Conservation (phyloP, 2,888 invertebrate species). For the Archips xylosteana region DNA sequence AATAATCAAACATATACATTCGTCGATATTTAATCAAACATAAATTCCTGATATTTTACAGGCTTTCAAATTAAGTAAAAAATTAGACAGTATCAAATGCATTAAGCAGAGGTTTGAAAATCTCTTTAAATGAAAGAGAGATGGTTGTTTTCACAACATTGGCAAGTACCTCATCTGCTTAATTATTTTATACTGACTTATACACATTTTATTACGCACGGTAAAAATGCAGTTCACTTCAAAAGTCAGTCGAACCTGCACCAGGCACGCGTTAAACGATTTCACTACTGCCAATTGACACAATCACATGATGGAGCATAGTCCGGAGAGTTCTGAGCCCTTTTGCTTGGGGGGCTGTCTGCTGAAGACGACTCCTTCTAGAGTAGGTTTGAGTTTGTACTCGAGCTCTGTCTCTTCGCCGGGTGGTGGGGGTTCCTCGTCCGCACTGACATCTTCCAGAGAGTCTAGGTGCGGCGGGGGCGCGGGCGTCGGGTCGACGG, state of each 20-base stretch:
- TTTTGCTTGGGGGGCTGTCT: slow-evolving; percentile 89
- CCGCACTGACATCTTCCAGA: slow-evolving; percentile 68
- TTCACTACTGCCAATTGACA: neutral
- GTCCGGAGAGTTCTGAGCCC: slow-evolving; percentile 93
- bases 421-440: slow-evolving; percentile 85
- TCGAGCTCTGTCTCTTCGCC: slow-evolving; percentile 84
- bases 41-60: neutral
- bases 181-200: neutral
- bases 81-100: neutral
- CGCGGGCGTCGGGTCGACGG: slow-evolving; percentile 61
- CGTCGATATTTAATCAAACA: neutral
- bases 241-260: neutral
- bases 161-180: neutral
- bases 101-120: neutral
- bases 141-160: neutral
- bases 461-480: slow-evolving; percentile 60
- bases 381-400: slow-evolving; percentile 87
- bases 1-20: slow-evolving; percentile 14
- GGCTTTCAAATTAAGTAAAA: neutral
- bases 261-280: neutral
- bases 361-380: slow-evolving; percentile 88
- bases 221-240: neutral
- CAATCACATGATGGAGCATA: slow-evolving; percentile 93
- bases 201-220: neutral
- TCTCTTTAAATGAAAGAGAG: slow-evolving; percentile 2